phyloP scores from a whole-genome alignment of 2,888 invertebrate genomes.

The Papilio demoleus region DNA sequence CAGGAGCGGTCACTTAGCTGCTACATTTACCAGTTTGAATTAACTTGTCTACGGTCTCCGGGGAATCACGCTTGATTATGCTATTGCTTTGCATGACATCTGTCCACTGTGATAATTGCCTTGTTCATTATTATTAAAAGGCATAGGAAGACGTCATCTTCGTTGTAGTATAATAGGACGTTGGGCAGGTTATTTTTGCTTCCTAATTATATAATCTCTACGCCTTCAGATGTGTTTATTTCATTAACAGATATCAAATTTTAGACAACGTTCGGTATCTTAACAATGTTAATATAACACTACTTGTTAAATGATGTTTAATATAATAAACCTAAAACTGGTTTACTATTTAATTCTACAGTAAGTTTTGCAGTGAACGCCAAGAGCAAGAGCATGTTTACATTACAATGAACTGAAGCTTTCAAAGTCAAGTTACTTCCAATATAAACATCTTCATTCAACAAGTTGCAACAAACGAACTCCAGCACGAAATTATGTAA shows the following conservation, averaged over 20 bases:
- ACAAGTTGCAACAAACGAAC: conserved; percentile 27
- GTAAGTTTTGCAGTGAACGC: neutral
- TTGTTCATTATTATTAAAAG: neutral
- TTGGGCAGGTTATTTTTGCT: neutral
- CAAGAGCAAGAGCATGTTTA: conserved; percentile 1
- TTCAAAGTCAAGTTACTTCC: conserved; percentile 28
- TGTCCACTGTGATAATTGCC: neutral
- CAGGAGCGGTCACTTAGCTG: conserved; percentile 34
- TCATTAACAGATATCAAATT: too few species aligned
- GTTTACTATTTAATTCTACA: neutral
- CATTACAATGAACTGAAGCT: conserved; percentile 27
- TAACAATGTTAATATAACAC: too few species aligned
- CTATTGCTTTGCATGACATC: conserved; percentile 7
- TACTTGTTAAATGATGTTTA: neutral
- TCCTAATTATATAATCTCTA: neutral
- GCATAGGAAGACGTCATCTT: neutral
- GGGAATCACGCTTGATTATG: conserved; percentile 12
- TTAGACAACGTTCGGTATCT: too few species aligned
- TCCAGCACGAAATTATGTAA: neutral
- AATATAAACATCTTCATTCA: conserved; percentile 31
- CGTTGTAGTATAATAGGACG: neutral
- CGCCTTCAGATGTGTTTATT: neutral
- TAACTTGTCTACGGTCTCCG: conserved; percentile 10
- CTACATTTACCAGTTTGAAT: conserved; percentile 35
- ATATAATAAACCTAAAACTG: neutral